Conservation (phyloP, 2,113 vertebrate species). For the Mungos mungo region DNA sequence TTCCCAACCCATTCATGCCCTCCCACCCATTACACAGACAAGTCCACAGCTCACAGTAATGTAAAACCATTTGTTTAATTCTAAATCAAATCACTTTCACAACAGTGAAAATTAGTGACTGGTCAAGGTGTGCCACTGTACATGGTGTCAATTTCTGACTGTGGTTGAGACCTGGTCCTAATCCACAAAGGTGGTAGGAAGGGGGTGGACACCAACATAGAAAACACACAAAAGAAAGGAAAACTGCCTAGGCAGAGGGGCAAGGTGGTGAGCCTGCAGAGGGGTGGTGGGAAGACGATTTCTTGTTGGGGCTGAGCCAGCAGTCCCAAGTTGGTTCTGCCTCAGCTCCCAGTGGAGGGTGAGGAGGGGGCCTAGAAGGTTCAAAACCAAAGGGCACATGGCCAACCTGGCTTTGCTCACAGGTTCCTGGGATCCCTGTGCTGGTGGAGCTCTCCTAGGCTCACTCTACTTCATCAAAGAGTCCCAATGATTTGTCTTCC, state of each 20-base stretch:
- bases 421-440: not conserved
- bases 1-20: not conserved
- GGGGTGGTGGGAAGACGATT: not conserved
- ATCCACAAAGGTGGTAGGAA: constrained; percentile 17
- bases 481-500: constrained; percentile 2
- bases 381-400: not conserved
- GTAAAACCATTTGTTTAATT: constrained; percentile 88
- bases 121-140: constrained; percentile 71
- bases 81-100: constrained; percentile 88
- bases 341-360: not conserved
- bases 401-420: not conserved
- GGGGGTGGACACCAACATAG: constrained; percentile 37
- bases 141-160: constrained; percentile 61
- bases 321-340: not conserved
- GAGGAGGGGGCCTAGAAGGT: not conserved
- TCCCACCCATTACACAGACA: not conserved
- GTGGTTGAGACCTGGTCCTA: constrained; percentile 62
- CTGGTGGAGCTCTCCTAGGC: not conserved
- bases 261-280: not conserved
- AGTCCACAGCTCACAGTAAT: constrained; percentile 63
- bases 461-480: not conserved
- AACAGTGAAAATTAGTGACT: constrained; percentile 88
- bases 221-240: constrained; percentile 61
- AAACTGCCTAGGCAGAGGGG: constrained; percentile 17
- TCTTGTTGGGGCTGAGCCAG: not conserved